These are phyloP conservation scores for Lordiphosa stackelbergi DNA, from an alignment of 1,140 invertebrate genomes.

Conservation along the genomic window DNA sequence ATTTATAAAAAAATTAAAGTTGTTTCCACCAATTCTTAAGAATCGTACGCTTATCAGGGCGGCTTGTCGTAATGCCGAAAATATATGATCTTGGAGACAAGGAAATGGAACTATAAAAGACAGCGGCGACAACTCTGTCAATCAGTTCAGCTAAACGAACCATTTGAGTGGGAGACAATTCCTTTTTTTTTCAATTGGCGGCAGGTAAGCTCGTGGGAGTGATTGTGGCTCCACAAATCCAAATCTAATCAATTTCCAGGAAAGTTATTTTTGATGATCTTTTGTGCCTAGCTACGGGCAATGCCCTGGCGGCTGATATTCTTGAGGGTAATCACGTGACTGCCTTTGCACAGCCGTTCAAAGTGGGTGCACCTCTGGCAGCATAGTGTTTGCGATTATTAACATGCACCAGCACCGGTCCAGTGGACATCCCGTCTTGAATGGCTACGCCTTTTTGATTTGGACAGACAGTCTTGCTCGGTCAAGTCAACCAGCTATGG, in stretches of 20 bases:
- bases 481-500: constrained; percentile 32
- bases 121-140: neutral
- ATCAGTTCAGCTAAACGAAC: constrained; percentile 3
- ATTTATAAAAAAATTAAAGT: constrained; percentile 50
- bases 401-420: constrained; percentile 31
- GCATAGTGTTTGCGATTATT: constrained; percentile 40
- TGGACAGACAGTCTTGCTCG: constrained; percentile 7
- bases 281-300: constrained; percentile 32
- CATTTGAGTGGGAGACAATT: neutral
- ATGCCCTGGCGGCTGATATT: constrained; percentile 24
- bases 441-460: constrained; percentile 42
- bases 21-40: constrained; percentile 17
- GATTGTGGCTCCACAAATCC: neutral
- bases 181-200: no score
- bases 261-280: constrained; percentile 34
- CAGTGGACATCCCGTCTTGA: constrained; percentile 15
- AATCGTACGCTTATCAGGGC: constrained; percentile 13
- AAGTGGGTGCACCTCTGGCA: constrained; percentile 29
- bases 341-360: constrained; percentile 22
- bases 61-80: constrained; percentile 1
- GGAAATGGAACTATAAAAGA: constrained; percentile 24
- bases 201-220: constrained; percentile 30
- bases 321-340: constrained; percentile 57
- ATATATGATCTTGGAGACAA: constrained; percentile 13
- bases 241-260: constrained; percentile 13